Evolutionary conservation across 1,140 invertebrate species (phyloP).

Genomic region (Brachionus koreanus): DNA sequence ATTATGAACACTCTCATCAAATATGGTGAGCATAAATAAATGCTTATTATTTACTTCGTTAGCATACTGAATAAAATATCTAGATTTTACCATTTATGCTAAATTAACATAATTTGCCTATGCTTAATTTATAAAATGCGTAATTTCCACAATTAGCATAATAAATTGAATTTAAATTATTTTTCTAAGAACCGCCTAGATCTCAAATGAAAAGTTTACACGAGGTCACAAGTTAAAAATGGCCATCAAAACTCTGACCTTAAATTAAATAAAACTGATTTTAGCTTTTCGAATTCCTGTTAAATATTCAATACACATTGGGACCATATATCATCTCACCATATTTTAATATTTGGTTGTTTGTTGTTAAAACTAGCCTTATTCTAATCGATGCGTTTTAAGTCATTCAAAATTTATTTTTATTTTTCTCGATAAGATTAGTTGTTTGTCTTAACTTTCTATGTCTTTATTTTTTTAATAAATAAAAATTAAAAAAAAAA

Average conservation of each 20-base stretch:
- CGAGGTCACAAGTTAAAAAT: not conserved
- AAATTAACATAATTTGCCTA: not conserved
- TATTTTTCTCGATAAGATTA: no score
- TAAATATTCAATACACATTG: no score
- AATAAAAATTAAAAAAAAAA: no score
- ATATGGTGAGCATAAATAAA: constrained; percentile 29
- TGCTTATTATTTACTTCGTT: not conserved
- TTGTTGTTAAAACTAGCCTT: no score
- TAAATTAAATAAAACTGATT: not conserved
- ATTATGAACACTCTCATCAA: not conserved
- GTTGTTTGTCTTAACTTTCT: no score
- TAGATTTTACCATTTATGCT: not conserved
- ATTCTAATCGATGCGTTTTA: not conserved
- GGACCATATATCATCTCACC: no score
- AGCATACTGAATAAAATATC: not conserved
- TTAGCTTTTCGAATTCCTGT: no score
- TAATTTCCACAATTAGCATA: not conserved
- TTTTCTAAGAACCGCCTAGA: not conserved
- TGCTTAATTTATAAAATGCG: not conserved
- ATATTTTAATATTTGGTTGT: no score
- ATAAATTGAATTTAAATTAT: not conserved
- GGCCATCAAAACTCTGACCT: not conserved
- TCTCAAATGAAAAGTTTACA: not conserved
- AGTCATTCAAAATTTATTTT: no score
- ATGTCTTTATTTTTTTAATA: no score